These are phyloP conservation scores for Phyto melanocephala DNA, from an alignment of 2,888 invertebrate genomes.

Conservation along the genomic window DNA sequence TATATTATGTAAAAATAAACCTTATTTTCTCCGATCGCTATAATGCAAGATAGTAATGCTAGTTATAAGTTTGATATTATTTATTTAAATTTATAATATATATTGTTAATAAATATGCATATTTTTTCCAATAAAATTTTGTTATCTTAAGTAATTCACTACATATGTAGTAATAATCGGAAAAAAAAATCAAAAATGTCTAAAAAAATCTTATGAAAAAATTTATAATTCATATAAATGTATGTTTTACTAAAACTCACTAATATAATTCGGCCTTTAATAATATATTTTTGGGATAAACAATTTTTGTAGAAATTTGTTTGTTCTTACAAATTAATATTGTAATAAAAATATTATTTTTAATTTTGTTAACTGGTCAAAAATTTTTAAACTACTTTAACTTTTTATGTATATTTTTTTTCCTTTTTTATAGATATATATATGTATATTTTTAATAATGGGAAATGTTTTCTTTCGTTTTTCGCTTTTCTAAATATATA, in stretches of 20 bases:
- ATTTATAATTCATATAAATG: neutral
- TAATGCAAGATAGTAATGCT: constrained; percentile 25
- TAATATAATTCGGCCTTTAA: neutral
- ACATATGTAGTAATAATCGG: no score
- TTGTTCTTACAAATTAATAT: constrained; percentile 42
- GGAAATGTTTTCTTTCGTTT: constrained; percentile 24
- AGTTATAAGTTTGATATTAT: constrained; percentile 16
- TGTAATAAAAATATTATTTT: constrained; percentile 11
- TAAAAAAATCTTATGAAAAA: neutral
- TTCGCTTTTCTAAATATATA: constrained; percentile 48
- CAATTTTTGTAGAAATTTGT: constrained; percentile 11
- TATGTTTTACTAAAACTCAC: neutral
- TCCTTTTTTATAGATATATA: neutral
- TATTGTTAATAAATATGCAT: constrained; percentile 9
- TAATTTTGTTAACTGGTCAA: constrained; percentile 61
- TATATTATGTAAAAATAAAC: neutral
- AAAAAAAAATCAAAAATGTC: no score
- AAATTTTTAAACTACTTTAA: constrained; percentile 53
- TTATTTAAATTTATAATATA: constrained; percentile 83
- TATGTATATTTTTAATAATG: constrained; percentile 21
- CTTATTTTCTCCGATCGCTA: neutral
- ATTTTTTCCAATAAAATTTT: no score
- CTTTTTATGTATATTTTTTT: constrained; percentile 27
- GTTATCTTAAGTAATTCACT: no score
- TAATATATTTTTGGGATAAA: constrained; percentile 23